These are phyloP conservation scores for Datnioides undecimradiatus DNA, from an alignment of 2,113 vertebrate species.

Conservation along the genomic window DNA sequence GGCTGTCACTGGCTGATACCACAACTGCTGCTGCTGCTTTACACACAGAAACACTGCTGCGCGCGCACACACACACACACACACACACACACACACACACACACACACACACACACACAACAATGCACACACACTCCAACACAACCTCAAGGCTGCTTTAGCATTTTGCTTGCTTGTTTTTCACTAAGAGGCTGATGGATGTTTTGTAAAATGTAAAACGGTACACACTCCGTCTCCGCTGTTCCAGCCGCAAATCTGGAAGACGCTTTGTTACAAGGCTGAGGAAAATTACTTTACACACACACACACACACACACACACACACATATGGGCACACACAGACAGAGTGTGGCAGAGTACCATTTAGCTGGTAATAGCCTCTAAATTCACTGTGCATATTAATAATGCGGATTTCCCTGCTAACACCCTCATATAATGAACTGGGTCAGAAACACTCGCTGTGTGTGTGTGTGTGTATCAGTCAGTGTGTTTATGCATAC, in stretches of 20 bases:
- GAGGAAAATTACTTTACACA: slow-evolving; percentile 21
- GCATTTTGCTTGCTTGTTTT: slow-evolving; percentile 37
- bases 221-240: neutral
- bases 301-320: slow-evolving; percentile 21
- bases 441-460: slow-evolving; percentile 45
- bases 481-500: slow-evolving; percentile 2
- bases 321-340: slow-evolving; percentile 26
- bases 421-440: slow-evolving; percentile 60
- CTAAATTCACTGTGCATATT: slow-evolving; percentile 54
- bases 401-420: slow-evolving; percentile 55
- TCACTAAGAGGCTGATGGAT: slow-evolving; percentile 7
- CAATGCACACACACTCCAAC: neutral
- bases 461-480: slow-evolving; percentile 13
- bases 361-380: slow-evolving; percentile 57
- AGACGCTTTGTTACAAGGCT: neutral
- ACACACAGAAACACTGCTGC: slow-evolving; percentile 15
- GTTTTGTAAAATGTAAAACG: slow-evolving; percentile 16
- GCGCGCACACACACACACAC: slow-evolving; percentile 14
- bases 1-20: slow-evolving; percentile 62
- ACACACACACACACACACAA: too few relatives aligned
- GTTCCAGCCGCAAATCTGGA: neutral
- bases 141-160: slow-evolving; percentile 32
- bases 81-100: slow-evolving; percentile 28
- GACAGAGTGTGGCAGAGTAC: slow-evolving; percentile 7
- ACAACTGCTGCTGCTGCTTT: slow-evolving; percentile 18